Base-by-base conservation (phyloP, 1,140 invertebrate species). In the Bradysia coprophila region DNA sequence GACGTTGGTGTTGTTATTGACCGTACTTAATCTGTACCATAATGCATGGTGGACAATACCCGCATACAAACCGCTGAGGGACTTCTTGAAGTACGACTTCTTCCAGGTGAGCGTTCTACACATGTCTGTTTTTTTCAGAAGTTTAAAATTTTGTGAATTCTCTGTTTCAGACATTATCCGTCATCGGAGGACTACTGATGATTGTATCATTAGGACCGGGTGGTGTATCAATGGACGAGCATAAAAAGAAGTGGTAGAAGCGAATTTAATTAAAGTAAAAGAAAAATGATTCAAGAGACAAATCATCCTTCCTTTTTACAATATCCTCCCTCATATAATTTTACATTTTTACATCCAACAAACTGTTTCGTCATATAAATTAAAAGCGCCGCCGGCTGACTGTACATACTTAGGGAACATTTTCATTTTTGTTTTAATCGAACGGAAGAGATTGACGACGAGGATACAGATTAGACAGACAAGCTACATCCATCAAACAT, bases 51-150 rank as follows among this genome's bases (percentile, higher is more conserved):
- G 96, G 96, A 78, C 74, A 44, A 83, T 98, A 58, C 91, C 93
- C 3, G 71, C 81, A 6, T 85, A 96, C 62, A 91, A 90, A 56
- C 89, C 93, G 15, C 80, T 98, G 48, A 74, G 94, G 59, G 96
- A 99, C 66, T 98, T 99, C 69, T 77, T 99, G 36, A 98, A 98
- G 75, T 99, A 99, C 58, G 96, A 99, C 66, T 99, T 99, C 71
- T 99, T 99, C 81, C 87, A 92, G 76, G 87, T 89, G 65, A 66
- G 52, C 51, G 34, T 46, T 34, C 24, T 11, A 43, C 38, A 37
- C 39, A 23, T 31, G 42, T 24, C 43, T 33, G 24, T 18, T 22
- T 46, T 45, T 23, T 31, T 41, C 11, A 19, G 3, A 32, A 15
- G 6, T 16, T 28, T n/a, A 22, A 13, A 28, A 28, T 13, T 28